These are phyloP conservation scores for Glareola pratincola DNA, from an alignment of 2,113 vertebrate genomes.

Conservation along the genomic window DNA sequence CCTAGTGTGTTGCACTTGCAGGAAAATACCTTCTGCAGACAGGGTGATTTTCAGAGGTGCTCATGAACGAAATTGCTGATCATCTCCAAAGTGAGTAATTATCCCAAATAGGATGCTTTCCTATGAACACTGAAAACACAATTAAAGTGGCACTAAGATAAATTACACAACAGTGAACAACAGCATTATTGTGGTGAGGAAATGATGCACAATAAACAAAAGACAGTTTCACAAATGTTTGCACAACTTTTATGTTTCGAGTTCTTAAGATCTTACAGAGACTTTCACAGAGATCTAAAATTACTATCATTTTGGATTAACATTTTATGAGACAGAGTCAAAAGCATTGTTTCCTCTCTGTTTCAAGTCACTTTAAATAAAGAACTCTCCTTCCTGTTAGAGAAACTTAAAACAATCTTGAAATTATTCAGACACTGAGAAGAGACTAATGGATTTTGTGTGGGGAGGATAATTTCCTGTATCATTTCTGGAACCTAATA, in stretches of 20 bases:
- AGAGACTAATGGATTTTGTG: not conserved
- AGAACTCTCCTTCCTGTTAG: not conserved
- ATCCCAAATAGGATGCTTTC: slow-evolving; percentile 62
- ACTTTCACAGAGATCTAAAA: not conserved
- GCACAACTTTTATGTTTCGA: not conserved
- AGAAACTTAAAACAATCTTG: not conserved
- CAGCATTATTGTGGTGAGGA: slow-evolving; percentile 24
- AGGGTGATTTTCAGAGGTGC: slow-evolving; percentile 67
- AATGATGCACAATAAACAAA: slow-evolving; percentile 46
- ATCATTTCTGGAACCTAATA: not conserved
- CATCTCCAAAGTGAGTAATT: slow-evolving; percentile 69
- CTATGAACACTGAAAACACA: slow-evolving; percentile 54
- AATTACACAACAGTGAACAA: slow-evolving; percentile 38
- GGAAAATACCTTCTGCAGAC: slow-evolving; percentile 51
- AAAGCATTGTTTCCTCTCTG: not conserved
- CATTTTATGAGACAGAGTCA: not conserved
- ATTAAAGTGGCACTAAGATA: slow-evolving; percentile 50
- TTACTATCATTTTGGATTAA: not conserved
- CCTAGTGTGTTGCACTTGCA: not conserved
- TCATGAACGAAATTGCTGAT: slow-evolving; percentile 63
- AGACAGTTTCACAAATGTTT: slow-evolving; percentile 41
- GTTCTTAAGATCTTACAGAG: not conserved
- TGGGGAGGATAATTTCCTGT: not conserved
- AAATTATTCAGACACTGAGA: not conserved
- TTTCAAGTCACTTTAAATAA: slow-evolving; percentile 10